Evolutionary conservation across 2,888 invertebrate genomes (phyloP).

Genomic region (Hartigia nigra): DNA sequence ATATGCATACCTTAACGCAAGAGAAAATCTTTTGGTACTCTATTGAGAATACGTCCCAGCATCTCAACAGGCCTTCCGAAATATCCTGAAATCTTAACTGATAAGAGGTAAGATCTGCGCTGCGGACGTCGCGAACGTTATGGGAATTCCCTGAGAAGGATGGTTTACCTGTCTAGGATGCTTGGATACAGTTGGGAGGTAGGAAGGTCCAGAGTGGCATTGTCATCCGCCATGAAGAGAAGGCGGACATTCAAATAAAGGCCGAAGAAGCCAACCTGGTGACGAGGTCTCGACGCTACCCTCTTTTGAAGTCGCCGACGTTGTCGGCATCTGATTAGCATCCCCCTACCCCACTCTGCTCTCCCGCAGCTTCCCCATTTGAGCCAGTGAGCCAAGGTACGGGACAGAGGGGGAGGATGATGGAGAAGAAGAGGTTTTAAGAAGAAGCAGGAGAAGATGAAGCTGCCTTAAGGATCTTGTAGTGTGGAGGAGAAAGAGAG

Average conservation of each 20-base stretch:
- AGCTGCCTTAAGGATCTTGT: neutral
- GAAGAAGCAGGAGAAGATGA: conserved; percentile 8
- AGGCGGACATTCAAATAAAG: conserved; percentile 57
- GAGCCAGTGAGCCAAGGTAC: conserved; percentile 11
- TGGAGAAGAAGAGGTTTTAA: conserved; percentile 14
- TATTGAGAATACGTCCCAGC: neutral
- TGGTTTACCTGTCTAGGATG: neutral
- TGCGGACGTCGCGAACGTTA: neutral
- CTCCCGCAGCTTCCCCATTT: conserved; percentile 15
- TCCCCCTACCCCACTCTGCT: conserved; percentile 43
- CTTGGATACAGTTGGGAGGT: neutral
- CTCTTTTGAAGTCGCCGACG: conserved; percentile 59
- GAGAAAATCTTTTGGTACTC: neutral
- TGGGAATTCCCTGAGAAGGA: neutral
- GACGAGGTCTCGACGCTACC: conserved; percentile 55
- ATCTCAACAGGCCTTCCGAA: neutral
- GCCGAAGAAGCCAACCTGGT: conserved; percentile 46
- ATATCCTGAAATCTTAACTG: neutral
- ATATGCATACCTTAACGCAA: neutral
- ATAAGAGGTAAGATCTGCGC: neutral
- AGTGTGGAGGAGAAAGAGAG: conserved; percentile 18
- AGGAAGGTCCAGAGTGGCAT: neutral
- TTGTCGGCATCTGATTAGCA: conserved; percentile 65
- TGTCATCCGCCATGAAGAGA: conserved; percentile 17
- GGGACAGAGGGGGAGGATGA: conserved; percentile 14